Evolutionary conservation across 2,113 vertebrate species (phyloP).

Genomic region (Petroica traversi): DNA sequence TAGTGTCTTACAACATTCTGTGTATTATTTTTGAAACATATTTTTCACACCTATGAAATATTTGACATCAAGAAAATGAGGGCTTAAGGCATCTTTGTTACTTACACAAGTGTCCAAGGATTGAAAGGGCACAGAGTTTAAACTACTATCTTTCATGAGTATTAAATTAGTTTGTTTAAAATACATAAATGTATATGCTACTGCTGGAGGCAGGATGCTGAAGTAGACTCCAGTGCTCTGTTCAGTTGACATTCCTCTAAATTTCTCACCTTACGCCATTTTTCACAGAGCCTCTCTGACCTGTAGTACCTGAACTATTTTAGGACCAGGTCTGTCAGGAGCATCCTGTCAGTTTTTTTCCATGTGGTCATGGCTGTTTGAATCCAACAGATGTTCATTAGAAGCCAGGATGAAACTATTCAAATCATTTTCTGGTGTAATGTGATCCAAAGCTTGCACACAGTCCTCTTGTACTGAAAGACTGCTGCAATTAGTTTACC

Average conservation of each 20-base stretch:
- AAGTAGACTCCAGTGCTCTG: neutral
- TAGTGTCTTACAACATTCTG: neutral
- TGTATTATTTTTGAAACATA: neutral
- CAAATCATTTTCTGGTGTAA: neutral
- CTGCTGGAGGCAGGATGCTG: constrained; percentile 15
- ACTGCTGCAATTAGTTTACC: neutral
- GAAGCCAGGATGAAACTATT: neutral
- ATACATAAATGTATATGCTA: neutral
- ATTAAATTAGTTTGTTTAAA: constrained; percentile 18
- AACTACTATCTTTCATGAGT: neutral
- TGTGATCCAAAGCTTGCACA: neutral
- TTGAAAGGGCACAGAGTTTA: neutral
- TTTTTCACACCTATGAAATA: neutral
- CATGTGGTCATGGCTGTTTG: neutral
- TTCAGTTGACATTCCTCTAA: neutral
- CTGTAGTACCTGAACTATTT: neutral
- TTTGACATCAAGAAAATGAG: neutral
- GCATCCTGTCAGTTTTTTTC: neutral
- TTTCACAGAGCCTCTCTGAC: neutral
- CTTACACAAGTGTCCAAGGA: neutral
- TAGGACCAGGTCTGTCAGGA: neutral
- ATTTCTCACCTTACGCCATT: neutral
- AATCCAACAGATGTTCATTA: neutral
- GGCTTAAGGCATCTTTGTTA: neutral
- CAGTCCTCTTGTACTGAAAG: neutral